phyloP scores from a whole-genome alignment of 2,113 vertebrate species.

The Pangasianodon gigas region DNA sequence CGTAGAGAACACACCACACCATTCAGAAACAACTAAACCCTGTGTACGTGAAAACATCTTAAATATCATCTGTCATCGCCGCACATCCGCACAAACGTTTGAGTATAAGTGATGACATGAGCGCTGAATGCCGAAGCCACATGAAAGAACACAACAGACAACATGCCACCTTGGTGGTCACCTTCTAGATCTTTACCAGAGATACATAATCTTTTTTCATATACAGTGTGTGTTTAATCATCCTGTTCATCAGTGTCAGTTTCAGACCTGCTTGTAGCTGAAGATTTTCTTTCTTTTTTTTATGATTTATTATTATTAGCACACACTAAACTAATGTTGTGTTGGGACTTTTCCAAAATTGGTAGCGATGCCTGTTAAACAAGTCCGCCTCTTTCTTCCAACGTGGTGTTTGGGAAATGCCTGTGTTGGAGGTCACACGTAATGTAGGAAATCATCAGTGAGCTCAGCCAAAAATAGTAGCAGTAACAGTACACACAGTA shows the following conservation, averaged over 20 bases:
- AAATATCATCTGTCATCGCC: too few species aligned
- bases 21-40: too few species aligned
- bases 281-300: background rate
- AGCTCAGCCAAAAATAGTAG: background rate
- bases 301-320: too few species aligned
- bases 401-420: background rate
- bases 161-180: too few species aligned
- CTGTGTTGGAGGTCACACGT: background rate
- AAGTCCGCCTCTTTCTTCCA: background rate
- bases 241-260: background rate
- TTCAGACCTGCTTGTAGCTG: background rate
- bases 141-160: background rate
- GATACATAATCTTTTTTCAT: background rate
- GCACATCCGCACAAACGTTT: too few species aligned
- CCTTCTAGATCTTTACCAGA: background rate
- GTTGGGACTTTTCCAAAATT: background rate
- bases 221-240: too few species aligned
- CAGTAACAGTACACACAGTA: background rate
- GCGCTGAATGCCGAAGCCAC: too few species aligned
- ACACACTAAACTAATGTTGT: background rate
- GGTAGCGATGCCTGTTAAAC: background rate
- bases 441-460: background rate
- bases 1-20: too few species aligned
- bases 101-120: too few species aligned
- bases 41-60: too few species aligned